Base-by-base conservation (phyloP, 1,140 invertebrate species). In the Euura lappo region DNA sequence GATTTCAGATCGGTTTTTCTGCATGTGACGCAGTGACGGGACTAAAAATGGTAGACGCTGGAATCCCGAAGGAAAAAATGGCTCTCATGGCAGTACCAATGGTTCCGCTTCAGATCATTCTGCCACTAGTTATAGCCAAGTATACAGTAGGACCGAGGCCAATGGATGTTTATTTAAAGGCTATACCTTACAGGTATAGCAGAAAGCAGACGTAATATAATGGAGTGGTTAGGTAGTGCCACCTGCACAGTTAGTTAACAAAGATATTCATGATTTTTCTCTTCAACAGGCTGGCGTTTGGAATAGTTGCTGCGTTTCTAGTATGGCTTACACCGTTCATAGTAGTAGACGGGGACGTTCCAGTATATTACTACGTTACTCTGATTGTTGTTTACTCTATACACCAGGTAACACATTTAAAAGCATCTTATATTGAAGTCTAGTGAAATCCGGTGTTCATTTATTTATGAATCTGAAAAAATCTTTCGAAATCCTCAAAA, bases 1-100 rank as follows among this genome's bases (percentile, higher is more conserved):
- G 42, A 76, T 78, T 72, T 89, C 89, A 98, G 96, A 92, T 99
- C 77, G 97, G 96, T 13, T 99, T 99, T 89, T 94, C 96, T 70
- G 96, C 98, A n/a, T 93, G 95, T 76, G 99, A 99, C 90, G 92
- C 95, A 45, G 95, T 99, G 0, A 98, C 98, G 28, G 94, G 94
- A 45, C 90, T 99, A 69, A 99, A 99, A 88, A 87, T 99, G 42
- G 94, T 99, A 6, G 98, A 99, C 87, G 92, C 93, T 68, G 98
- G 99, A 44, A 94, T 99, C 65, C 96, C 97, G 0, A 98, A 98
- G 83, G 98, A 99, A 84, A 94, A 96, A 76, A 87, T 99, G 68
- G 98, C 98, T 0, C 85, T 99, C 64, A 89, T 99, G 79, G 94
- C 95, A 7, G 92, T 99, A 13, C 97, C 97, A 6, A 88, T 99